A percentile compares a stretch with the other conserved stretches of the same genome.
These are phyloP conservation scores for Caenorhabditis wallacei DNA, from an alignment of 2,888 invertebrate species.

Conservation along the genomic window DNA sequence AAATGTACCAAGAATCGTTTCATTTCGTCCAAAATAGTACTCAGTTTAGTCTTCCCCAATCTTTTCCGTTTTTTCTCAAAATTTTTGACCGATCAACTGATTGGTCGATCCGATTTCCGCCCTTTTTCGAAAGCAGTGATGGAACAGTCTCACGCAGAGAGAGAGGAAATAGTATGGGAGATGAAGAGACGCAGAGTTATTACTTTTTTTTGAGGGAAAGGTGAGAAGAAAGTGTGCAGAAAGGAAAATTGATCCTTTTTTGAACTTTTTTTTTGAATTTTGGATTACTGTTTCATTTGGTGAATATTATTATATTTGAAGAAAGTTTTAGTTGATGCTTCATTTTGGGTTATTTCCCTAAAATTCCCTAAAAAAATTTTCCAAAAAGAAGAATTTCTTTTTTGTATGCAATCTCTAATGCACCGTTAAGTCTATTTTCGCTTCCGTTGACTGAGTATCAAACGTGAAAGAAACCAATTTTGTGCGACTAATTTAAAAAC, in stretches of 20 bases:
- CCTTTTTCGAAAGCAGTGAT: constrained; percentile 6
- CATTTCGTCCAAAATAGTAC: constrained; percentile 37
- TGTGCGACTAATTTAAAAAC: too few species aligned
- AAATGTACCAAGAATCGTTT: constrained; percentile 25
- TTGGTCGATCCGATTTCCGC: constrained; percentile 53
- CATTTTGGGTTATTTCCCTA: too few species aligned
- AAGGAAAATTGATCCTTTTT: not conserved
- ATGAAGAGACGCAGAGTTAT: constrained; percentile 37
- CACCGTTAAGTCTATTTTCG: too few species aligned
- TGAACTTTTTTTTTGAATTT: not conserved
- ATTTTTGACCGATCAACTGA: constrained; percentile 67
- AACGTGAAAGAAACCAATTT: too few species aligned
- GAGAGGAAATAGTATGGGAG: constrained; percentile 11
- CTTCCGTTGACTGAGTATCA: too few species aligned
- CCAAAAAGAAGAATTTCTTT: too few species aligned
- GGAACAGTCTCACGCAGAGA: constrained; percentile 11
- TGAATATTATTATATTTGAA: not conserved
- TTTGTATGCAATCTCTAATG: too few species aligned
- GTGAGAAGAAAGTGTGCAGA: constrained; percentile 8
- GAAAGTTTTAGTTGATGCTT: too few species aligned
- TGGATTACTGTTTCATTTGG: not conserved
- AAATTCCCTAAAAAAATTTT: too few species aligned
- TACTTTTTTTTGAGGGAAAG: constrained; percentile 23
- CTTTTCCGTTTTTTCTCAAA: constrained; percentile 3
- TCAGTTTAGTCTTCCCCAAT: constrained; percentile 9